These are phyloP conservation scores for Trachemys scripta DNA, from an alignment of 2,113 vertebrate genomes.

Conservation along the genomic window DNA sequence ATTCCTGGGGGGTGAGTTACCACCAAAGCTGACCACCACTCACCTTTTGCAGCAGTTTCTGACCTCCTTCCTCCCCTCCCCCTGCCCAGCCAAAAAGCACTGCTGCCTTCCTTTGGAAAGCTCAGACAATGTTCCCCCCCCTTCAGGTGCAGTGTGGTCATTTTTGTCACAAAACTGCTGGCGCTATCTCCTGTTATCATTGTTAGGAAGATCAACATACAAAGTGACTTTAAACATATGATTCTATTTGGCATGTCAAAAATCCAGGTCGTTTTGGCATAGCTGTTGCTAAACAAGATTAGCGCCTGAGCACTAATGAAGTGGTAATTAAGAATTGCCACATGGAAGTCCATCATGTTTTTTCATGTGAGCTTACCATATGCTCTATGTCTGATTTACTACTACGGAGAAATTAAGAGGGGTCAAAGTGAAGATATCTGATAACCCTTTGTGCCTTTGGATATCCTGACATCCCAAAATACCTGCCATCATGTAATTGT, in stretches of 20 bases:
- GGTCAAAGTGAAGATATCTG: constrained; percentile 19
- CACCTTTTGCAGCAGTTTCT: too few species aligned
- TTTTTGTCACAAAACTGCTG: not conserved
- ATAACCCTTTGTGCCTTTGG: constrained; percentile 24
- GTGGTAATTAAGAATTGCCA: constrained; percentile 69
- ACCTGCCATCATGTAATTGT: not conserved
- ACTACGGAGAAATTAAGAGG: constrained; percentile 34
- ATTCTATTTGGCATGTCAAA: constrained; percentile 1
- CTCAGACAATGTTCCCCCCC: too few species aligned
- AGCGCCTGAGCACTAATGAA: constrained; percentile 66
- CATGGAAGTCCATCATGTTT: constrained; percentile 43
- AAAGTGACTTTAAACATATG: constrained; percentile 12
- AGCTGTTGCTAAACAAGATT: constrained; percentile 39
- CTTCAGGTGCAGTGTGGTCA: not conserved
- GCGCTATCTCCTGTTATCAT: not conserved
- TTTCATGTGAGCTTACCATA: constrained; percentile 59
- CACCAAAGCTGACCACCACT: too few species aligned
- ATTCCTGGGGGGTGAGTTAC: too few species aligned
- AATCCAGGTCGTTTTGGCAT: constrained; percentile 13
- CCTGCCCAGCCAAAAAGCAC: too few species aligned
- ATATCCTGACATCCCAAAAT: constrained; percentile 4
- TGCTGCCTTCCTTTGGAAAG: too few species aligned
- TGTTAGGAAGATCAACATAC: not conserved
- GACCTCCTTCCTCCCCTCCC: too few species aligned
- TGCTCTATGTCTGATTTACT: constrained; percentile 46